Base-by-base conservation (phyloP, 2,113 vertebrate species). In the Mastomys coucha region DNA sequence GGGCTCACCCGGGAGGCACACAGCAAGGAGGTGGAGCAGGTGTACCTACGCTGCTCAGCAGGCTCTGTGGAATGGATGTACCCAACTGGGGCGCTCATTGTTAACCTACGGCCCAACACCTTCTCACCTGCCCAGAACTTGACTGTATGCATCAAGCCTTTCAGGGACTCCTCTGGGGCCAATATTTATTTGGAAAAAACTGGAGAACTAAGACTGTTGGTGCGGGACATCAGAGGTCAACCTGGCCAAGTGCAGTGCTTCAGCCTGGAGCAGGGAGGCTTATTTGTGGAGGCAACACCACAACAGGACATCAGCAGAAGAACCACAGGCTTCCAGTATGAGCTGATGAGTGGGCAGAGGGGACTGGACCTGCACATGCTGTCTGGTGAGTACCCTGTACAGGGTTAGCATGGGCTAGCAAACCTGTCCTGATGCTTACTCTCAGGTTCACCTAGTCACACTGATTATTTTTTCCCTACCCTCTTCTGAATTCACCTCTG, bases 131-230 rank as follows among this genome's bases (percentile, higher is more conserved):
- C 99, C 11, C 98, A 98, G 88, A 99, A 98, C 93, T 99, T 99
- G 98, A 99, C 99, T 26, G 99, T 99, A 97, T 99, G 99, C 98
- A 99, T 99, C 98, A 99, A 99, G 94, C 99, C 99, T 78, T 98
- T 99, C 56, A 96, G 97, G 11, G 99, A 99, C 97, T 99, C 99
- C 81, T 99, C 99, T 7, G 99, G 99, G 96, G 99, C 99, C 94
- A 99, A 99, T 99, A 98, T 99, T 99, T 99, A 99, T 99, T 99
- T 99, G 99, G 99, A 99, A 98, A 99, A 99, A 87, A 99, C 99
- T 93, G 99, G 99, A 97, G 98, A 99, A 98, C 99, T 99, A 97
- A 99, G 99, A 72, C 97, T 99, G 88, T 99, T 99, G 98, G 98
- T 99, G 31, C 98, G 86, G 11, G 99, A 99, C 0, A 98, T 98